These are phyloP conservation scores for Delphinapterus leucas DNA, from an alignment of 2,113 vertebrate genomes.

Conservation along the genomic window DNA sequence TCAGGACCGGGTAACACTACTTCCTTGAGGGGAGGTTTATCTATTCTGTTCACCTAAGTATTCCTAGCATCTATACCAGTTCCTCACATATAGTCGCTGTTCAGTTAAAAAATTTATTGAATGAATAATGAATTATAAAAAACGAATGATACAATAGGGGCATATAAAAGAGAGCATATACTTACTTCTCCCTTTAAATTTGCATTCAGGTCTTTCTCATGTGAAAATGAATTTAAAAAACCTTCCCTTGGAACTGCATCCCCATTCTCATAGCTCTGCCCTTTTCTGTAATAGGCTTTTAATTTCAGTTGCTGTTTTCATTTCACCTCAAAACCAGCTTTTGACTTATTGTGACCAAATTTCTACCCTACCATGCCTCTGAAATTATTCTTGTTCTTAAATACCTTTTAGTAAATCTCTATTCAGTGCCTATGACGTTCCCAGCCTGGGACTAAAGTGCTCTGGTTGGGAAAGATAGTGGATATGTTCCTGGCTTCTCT, in stretches of 20 bases:
- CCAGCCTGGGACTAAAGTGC: neutral
- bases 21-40: neutral
- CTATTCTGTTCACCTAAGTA: neutral
- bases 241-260: neutral
- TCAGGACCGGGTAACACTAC: neutral
- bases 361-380: neutral
- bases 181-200: neutral
- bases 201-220: neutral
- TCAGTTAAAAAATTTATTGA: neutral
- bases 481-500: neutral
- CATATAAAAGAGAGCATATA: neutral
- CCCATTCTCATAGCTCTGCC: neutral
- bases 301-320: slow-evolving; percentile 1
- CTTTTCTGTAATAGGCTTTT: neutral
- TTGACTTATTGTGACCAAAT: neutral
- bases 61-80: neutral
- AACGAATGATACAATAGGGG: neutral
- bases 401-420: neutral
- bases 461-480: neutral
- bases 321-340: neutral
- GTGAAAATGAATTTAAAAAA: neutral
- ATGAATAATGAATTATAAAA: neutral
- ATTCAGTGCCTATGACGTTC: neutral
- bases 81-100: neutral
- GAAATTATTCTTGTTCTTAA: neutral